A percentile compares a stretch with the other conserved stretches of the same genome.
These are phyloP conservation scores for Patiria miniata DNA, from an alignment of 35 echinoderm and acorn worm species.

Conservation along the genomic window DNA sequence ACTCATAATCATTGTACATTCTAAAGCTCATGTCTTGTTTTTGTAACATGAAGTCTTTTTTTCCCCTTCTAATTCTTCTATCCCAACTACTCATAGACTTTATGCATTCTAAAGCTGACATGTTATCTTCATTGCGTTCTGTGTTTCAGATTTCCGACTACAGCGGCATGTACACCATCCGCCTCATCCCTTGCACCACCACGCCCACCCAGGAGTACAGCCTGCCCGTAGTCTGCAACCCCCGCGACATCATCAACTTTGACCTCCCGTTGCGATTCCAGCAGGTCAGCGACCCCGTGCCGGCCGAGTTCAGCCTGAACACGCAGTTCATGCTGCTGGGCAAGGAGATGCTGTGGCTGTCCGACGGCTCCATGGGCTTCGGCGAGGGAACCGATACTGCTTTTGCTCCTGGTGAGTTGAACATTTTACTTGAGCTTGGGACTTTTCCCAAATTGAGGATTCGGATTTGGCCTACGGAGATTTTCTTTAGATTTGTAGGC, in stretches of 20 bases:
- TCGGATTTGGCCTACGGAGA: too few relatives aligned
- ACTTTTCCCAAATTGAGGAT: not conserved
- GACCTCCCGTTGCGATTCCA: constrained; percentile 97
- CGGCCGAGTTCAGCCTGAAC: constrained; percentile 94
- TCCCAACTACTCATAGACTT: too few relatives aligned
- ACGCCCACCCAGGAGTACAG: constrained; percentile 76
- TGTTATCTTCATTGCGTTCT: not conserved
- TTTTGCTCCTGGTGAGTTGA: constrained; percentile 66
- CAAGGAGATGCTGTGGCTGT: constrained; percentile 92
- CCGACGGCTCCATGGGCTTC: constrained; percentile 97
- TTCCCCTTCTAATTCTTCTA: too few relatives aligned
- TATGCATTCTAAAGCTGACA: too few relatives aligned
- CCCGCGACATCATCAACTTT: constrained; percentile 83
- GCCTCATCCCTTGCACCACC: constrained; percentile 89
- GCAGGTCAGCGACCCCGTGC: constrained; percentile 98
- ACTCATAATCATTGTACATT: too few relatives aligned
- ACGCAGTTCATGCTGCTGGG: constrained; percentile 88
- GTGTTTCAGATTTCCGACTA: constrained; percentile 84
- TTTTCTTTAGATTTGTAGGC: too few relatives aligned
- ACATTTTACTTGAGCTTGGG: not conserved
- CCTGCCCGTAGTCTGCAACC: constrained; percentile 82
- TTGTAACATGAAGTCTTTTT: too few relatives aligned
- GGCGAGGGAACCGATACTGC: constrained; percentile 94
- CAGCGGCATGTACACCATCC: constrained; percentile 93
- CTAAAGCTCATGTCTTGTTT: too few relatives aligned